A percentile compares a stretch with the other conserved stretches of the same genome.
phyloP scores from a whole-genome alignment of 2,888 invertebrate genomes.

The Sesia apiformis region DNA sequence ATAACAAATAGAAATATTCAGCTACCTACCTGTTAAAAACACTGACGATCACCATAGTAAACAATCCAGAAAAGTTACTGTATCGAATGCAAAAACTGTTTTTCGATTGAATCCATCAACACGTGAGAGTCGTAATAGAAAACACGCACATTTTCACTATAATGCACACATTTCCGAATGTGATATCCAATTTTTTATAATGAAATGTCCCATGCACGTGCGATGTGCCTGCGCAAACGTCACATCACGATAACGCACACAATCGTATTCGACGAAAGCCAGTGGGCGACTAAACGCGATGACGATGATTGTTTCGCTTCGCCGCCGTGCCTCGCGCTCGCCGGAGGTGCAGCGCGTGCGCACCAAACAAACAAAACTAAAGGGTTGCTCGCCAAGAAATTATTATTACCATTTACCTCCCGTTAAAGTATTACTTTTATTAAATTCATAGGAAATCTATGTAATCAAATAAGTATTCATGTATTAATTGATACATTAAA shows the following conservation, averaged over 20 bases:
- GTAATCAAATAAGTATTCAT: no score
- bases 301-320: constrained; percentile 29
- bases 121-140: constrained; percentile 28
- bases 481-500: no score
- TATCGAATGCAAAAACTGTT: constrained; percentile 17
- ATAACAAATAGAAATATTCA: no score
- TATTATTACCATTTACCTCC: no score
- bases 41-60: constrained; percentile 70
- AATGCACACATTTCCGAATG: constrained; percentile 32
- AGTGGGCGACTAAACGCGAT: constrained; percentile 38
- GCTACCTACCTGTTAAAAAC: constrained; percentile 66
- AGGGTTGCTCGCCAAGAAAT: not conserved
- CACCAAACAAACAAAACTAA: not conserved
- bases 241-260: constrained; percentile 32
- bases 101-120: constrained; percentile 38
- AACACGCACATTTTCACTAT: constrained; percentile 54
- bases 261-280: constrained; percentile 27
- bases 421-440: no score
- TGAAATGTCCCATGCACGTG: constrained; percentile 25
- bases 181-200: constrained; percentile 12
- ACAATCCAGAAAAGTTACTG: constrained; percentile 38
- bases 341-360: constrained; percentile 26
- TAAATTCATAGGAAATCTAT: no score
- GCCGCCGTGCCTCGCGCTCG: not conserved
- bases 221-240: constrained; percentile 10